Evolutionary conservation across 2,113 vertebrate genomes (phyloP), one percentile per base, ranked within the genome.

Genomic region (Agelaius phoeniceus): DNA sequence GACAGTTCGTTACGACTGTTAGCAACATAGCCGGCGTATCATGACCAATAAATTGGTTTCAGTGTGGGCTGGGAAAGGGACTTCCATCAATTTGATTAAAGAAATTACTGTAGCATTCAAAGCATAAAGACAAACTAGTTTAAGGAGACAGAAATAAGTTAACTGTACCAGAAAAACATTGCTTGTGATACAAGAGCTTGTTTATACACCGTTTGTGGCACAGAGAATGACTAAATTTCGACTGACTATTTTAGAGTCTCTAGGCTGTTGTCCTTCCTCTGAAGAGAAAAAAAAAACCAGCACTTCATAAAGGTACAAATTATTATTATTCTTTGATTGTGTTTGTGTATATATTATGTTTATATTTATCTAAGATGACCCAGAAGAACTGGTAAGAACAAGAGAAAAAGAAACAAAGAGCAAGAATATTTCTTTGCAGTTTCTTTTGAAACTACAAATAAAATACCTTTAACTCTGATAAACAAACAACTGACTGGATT

Each of bases 1-100:
- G 99, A 99, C 99, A 99, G 99, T 99, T 99, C 99, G 99, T 99
- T 99, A 99, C 99, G 98, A 99, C 99, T 99, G 99, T 99, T 99
- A 99, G 99, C 98, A 98, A 98, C 98, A 99, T 98, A 98, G 98
- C 98, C 98, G 98, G 98, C 98, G 98, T 99, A 99, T 99, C 99
- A 99, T 99, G 99, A 99, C 99, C 98, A 98, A 99, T 99, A 99
- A 99, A 99, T 99, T 99, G 99, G 99, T 99, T 99, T 99, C 98
- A 98, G 98, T 98, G 98, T 98, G 98, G 98, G 98, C 98, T 98
- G 98, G 98, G 98, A 98, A 98, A 98, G 96, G 97, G 98, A 98
- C 98, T 99, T 99, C 98, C 98, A 99, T 99, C 99, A 99, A 99
- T 99, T 99, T 99, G 98, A 99, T 99, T 99, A 99, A 98, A 99